A percentile compares a stretch with the other conserved stretches of the same genome.
phyloP scores from a whole-genome alignment of 2,797 vertebrate species.

The Galago senegalensis region DNA sequence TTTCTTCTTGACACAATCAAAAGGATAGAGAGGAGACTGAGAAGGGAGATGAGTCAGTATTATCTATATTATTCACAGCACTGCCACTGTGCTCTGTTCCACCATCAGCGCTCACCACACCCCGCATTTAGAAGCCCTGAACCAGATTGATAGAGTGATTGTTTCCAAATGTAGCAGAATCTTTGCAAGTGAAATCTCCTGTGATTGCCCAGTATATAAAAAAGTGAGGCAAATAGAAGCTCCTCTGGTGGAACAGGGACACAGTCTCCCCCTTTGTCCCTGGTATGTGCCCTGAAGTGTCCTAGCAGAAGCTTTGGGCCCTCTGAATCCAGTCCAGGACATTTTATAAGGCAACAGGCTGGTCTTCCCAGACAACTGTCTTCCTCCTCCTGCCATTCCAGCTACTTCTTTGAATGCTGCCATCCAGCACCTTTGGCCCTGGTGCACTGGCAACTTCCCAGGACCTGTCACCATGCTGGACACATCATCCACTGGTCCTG shows the following conservation, averaged over 20 bases:
- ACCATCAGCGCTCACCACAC: background rate
- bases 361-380: background rate
- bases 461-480: background rate
- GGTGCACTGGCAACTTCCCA: background rate
- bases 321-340: background rate
- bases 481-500: background rate
- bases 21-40: background rate
- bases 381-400: background rate
- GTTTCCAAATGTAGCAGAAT: background rate
- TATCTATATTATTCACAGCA: background rate
- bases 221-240: background rate
- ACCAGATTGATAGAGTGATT: background rate
- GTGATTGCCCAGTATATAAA: background rate
- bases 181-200: background rate
- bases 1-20: background rate
- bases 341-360: background rate
- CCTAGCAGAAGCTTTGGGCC: background rate
- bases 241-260: background rate
- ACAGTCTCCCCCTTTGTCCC: background rate
- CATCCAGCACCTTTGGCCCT: background rate
- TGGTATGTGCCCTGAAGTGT: background rate
- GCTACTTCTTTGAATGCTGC: background rate
- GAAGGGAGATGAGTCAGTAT: background rate
- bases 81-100: background rate
- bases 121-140: background rate